phyloP scores from a whole-genome alignment of 2,888 invertebrate genomes.

The Junonia oenone region DNA sequence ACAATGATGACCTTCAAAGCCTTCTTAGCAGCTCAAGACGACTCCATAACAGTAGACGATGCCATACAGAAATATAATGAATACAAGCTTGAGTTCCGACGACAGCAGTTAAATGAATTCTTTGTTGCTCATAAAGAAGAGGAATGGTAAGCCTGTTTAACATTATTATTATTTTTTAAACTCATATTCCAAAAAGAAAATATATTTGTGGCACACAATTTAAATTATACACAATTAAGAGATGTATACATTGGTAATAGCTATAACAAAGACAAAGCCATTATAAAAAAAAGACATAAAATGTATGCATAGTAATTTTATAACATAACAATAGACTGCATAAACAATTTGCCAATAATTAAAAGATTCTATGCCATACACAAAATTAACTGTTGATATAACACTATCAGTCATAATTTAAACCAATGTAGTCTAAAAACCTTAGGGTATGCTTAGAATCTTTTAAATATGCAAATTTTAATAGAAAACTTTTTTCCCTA shows the following conservation, averaged over 20 bases:
- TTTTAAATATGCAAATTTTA: conserved; percentile 72
- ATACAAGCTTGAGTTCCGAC: conserved; percentile 97
- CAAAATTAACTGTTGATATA: conserved; percentile 3
- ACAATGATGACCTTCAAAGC: conserved; percentile 98
- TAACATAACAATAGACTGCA: conserved; percentile 1
- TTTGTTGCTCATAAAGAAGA: conserved; percentile 99
- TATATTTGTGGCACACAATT: neutral
- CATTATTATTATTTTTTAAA: neutral
- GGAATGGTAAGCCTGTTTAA: conserved; percentile 98
- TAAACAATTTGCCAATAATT: conserved; percentile 55
- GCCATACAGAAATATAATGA: conserved; percentile 98
- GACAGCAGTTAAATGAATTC: conserved; percentile 98
- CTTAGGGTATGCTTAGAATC: conserved; percentile 61
- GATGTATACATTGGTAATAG: too few relatives aligned
- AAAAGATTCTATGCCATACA: conserved; percentile 67
- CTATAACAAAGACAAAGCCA: neutral
- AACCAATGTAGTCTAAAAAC: neutral
- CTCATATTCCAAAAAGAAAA: neutral
- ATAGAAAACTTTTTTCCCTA: conserved; percentile 76
- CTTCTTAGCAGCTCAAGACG: conserved; percentile 97
- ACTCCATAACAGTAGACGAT: conserved; percentile 97
- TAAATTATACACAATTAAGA: neutral
- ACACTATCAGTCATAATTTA: conserved; percentile 1
- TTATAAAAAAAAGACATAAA: neutral
- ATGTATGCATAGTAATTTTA: neutral